Conservation (phyloP, 2,888 invertebrate species). For the Camponotus fellah region DNA sequence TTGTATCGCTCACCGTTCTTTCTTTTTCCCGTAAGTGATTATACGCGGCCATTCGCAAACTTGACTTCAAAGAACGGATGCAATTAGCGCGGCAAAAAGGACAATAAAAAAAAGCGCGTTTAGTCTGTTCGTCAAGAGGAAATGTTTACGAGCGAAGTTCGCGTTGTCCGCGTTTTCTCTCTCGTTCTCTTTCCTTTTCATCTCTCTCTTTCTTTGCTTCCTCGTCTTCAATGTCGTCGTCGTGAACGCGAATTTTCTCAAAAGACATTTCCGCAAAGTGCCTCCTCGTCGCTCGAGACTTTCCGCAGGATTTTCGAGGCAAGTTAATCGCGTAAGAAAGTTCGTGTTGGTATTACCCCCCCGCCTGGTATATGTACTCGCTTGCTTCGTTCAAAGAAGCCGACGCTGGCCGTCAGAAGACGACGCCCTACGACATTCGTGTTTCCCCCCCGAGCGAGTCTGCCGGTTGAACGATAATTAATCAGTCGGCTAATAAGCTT, state of each 20-base stretch:
- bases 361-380: slow-evolving; percentile 19
- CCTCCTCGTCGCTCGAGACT: slow-evolving; percentile 36
- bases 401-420: slow-evolving; percentile 57
- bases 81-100: slow-evolving; percentile 70
- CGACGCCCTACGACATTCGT: slow-evolving; percentile 65
- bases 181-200: background rate
- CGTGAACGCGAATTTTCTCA: slow-evolving; percentile 45
- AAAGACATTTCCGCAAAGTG: slow-evolving; percentile 48
- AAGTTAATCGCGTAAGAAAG: slow-evolving; percentile 60
- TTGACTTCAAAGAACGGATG: slow-evolving; percentile 72
- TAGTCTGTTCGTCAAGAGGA: slow-evolving; percentile 36
- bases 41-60: slow-evolving; percentile 65
- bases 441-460: slow-evolving; percentile 45
- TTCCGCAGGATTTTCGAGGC: slow-evolving; percentile 44
- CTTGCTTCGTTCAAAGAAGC: slow-evolving; percentile 55
- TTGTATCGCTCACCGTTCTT: slow-evolving; percentile 26
- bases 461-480: slow-evolving; percentile 68
- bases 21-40: slow-evolving; percentile 51
- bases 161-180: background rate
- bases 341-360: slow-evolving; percentile 48
- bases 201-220: background rate
- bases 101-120: slow-evolving; percentile 46
- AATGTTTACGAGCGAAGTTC: slow-evolving; percentile 44
- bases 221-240: slow-evolving; percentile 14
- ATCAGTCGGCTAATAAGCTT: slow-evolving; percentile 69